Evolutionary conservation across 2,113 vertebrate species (phyloP).

Genomic region (Lipotes vexillifer): DNA sequence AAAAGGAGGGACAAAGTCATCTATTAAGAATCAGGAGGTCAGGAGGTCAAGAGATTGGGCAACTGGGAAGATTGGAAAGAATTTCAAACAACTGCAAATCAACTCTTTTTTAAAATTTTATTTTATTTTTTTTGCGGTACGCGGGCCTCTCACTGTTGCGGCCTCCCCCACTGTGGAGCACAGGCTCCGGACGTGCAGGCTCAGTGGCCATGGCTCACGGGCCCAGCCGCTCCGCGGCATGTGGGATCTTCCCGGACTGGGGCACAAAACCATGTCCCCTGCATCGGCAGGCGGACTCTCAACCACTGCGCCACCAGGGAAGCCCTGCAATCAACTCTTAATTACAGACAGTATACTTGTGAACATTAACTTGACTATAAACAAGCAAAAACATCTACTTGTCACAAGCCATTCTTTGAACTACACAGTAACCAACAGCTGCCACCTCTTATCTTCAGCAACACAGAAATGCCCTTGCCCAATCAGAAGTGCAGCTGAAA

Average conservation of each 20-base stretch:
- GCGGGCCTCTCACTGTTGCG: no score
- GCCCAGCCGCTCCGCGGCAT: no score
- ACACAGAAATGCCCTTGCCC: not conserved
- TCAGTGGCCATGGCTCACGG: no score
- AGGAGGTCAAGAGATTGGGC: not conserved
- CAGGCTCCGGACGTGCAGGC: no score
- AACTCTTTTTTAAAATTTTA: not conserved
- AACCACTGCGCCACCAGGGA: no score
- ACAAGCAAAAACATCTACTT: slow-evolving; percentile 15
- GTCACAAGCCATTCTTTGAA: not conserved
- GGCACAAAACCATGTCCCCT: no score
- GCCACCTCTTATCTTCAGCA: not conserved
- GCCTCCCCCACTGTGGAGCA: no score
- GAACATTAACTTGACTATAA: not conserved
- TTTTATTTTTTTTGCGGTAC: no score
- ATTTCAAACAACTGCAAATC: not conserved
- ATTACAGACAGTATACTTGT: not conserved
- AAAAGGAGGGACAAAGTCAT: not conserved
- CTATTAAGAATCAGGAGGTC: not conserved
- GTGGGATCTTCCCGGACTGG: no score
- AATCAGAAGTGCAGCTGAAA: not conserved
- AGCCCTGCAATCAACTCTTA: not conserved
- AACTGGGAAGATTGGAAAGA: not conserved
- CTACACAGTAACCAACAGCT: not conserved
- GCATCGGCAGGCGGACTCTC: no score